Evolutionary conservation across 1,140 invertebrate genomes (phyloP).

Genomic region (Aplysia californica): DNA sequence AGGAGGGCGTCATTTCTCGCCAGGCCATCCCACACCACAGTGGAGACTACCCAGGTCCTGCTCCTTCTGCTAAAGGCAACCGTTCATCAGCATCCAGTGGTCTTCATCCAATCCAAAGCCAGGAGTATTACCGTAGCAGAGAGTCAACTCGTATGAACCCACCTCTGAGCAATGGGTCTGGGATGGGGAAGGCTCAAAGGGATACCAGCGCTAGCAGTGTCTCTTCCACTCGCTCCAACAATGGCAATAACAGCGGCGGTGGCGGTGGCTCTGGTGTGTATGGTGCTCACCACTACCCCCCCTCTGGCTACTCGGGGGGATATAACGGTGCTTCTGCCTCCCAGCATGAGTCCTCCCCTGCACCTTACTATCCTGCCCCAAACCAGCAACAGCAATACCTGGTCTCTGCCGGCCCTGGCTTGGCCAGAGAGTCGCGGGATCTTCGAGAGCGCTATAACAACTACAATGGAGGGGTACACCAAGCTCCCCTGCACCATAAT

Average conservation of each 20-base stretch:
- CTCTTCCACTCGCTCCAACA: constrained; percentile 47
- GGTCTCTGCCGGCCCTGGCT: background rate
- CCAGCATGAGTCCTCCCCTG: constrained; percentile 1
- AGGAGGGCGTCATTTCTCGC: background rate
- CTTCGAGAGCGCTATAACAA: background rate
- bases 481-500: background rate
- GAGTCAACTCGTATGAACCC: constrained; percentile 4
- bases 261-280: background rate
- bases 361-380: background rate
- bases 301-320: background rate
- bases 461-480: background rate
- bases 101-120: constrained; percentile 1
- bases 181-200: constrained; percentile 29
- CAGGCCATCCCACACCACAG: background rate
- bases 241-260: constrained; percentile 23
- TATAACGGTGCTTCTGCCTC: background rate
- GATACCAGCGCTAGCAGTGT: constrained; percentile 56
- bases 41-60: no score
- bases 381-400: constrained; percentile 3
- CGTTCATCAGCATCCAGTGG: constrained; percentile 30
- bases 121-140: constrained; percentile 20
- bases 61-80: background rate
- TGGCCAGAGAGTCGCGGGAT: background rate
- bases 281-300: background rate
- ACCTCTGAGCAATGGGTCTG: constrained; percentile 4